phyloP scores from a whole-genome alignment of 2,888 invertebrate genomes.

The Pandemis corylana region DNA sequence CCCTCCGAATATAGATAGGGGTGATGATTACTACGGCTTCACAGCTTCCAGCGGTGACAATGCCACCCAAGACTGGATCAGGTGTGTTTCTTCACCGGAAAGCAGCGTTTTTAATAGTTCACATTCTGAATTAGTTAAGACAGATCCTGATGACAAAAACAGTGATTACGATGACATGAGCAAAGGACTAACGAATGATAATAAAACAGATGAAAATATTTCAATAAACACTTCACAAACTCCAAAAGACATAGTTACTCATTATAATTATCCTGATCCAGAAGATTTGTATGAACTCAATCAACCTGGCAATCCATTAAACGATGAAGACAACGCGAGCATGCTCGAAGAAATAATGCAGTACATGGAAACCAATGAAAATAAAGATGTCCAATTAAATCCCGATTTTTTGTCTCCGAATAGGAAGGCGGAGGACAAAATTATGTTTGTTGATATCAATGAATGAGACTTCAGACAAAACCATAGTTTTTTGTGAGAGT shows the following conservation, averaged over 20 bases:
- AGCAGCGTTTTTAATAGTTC: slow-evolving; percentile 70
- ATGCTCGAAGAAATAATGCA: slow-evolving; percentile 78
- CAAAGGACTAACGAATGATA: neutral
- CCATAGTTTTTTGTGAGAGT: neutral
- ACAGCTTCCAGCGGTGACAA: slow-evolving; percentile 72
- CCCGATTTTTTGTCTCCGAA: slow-evolving; percentile 66
- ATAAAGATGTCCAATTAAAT: slow-evolving; percentile 52
- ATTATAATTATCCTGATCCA: slow-evolving; percentile 19
- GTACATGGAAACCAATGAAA: slow-evolving; percentile 65
- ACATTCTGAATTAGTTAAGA: slow-evolving; percentile 61
- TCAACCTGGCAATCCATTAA: slow-evolving; percentile 39
- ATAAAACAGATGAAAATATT: slow-evolving; percentile 37
- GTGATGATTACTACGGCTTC: slow-evolving; percentile 68
- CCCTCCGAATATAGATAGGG: slow-evolving; percentile 58
- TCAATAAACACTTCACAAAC: slow-evolving; percentile 35
- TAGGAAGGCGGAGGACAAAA: slow-evolving; percentile 64
- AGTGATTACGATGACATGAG: neutral
- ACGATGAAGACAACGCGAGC: slow-evolving; percentile 58
- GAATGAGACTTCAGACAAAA: slow-evolving; percentile 29
- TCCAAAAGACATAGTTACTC: slow-evolving; percentile 42
- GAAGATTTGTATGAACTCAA: slow-evolving; percentile 35
- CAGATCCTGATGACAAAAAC: slow-evolving; percentile 14
- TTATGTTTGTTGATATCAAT: slow-evolving; percentile 66
- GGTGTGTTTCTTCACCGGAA: slow-evolving; percentile 63
- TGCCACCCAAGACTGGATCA: slow-evolving; percentile 74